These are phyloP conservation scores for Channa argus DNA, from an alignment of 2,113 vertebrate species.

Conservation along the genomic window DNA sequence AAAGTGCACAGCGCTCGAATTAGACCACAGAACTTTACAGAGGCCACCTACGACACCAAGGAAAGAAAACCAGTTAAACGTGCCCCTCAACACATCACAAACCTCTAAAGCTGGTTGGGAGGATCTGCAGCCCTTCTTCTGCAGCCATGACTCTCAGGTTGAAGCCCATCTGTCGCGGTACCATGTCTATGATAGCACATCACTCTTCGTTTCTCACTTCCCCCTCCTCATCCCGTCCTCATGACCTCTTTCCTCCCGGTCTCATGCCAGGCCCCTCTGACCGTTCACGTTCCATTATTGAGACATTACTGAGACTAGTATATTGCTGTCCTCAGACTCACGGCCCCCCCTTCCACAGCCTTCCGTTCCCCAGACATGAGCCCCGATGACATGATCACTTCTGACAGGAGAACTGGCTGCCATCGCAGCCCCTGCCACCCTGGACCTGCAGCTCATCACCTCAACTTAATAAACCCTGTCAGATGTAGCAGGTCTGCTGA, in stretches of 20 bases:
- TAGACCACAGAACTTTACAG: no score
- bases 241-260: conserved; percentile 26
- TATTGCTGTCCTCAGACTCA: conserved; percentile 15
- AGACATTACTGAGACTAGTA: conserved; percentile 33
- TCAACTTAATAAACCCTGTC: conserved; percentile 57
- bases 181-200: conserved; percentile 18
- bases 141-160: conserved; percentile 21
- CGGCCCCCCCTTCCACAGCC: neutral
- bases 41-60: no score
- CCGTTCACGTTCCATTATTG: conserved; percentile 31
- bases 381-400: conserved; percentile 52
- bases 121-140: conserved; percentile 1
- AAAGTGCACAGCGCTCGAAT: no score
- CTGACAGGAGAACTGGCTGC: conserved; percentile 50
- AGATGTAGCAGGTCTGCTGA: conserved; percentile 37
- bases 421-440: conserved; percentile 48
- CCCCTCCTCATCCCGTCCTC: conserved; percentile 8
- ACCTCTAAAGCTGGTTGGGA: neutral
- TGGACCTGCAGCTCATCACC: conserved; percentile 46
- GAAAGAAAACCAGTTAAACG: neutral
- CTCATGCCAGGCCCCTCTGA: neutral
- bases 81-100: neutral
- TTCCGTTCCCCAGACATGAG: conserved; percentile 12
- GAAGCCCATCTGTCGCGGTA: conserved; percentile 38
- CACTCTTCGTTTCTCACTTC: conserved; percentile 17